Conservation (phyloP, 2,888 invertebrate genomes). For the Drosophila hamatofila region DNA sequence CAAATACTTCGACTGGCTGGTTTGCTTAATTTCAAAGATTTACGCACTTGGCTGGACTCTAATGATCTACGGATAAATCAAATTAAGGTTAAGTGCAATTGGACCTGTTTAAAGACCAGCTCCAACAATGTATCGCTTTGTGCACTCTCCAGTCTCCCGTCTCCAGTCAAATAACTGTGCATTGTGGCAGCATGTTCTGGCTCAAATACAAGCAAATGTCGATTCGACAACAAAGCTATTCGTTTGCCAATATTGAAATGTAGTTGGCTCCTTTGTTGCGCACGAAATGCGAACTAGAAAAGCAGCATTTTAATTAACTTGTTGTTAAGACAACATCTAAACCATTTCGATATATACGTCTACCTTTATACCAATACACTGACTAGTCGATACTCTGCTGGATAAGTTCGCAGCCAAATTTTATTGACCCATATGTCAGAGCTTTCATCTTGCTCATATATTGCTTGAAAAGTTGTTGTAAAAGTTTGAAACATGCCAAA, state of each 20-base stretch:
- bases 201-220: slow-evolving; percentile 3
- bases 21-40: slow-evolving; percentile 19
- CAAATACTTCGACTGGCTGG: slow-evolving; percentile 6
- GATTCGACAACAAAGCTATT: slow-evolving; percentile 18
- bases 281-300: slow-evolving; percentile 18
- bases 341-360: neutral
- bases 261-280: slow-evolving; percentile 17
- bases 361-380: no score
- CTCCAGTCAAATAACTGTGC: slow-evolving; percentile 8
- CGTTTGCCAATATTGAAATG: slow-evolving; percentile 22
- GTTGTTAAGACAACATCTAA: slow-evolving; percentile 24
- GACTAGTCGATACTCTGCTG: neutral
- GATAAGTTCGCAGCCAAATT: neutral
- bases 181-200: slow-evolving; percentile 17
- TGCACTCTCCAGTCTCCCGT: no score
- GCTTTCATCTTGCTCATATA: slow-evolving; percentile 23
- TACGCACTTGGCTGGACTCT: slow-evolving; percentile 1
- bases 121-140: slow-evolving; percentile 11
- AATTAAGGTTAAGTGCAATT: slow-evolving; percentile 4
- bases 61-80: slow-evolving; percentile 19
- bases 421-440: slow-evolving; percentile 20
- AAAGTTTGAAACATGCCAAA: slow-evolving; percentile 44
- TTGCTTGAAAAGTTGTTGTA: slow-evolving; percentile 39
- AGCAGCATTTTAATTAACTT: slow-evolving; percentile 44
- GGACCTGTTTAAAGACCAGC: slow-evolving; percentile 2